Evolutionary conservation across 2,113 vertebrate genomes (phyloP).

Genomic region (Helogale parvula): DNA sequence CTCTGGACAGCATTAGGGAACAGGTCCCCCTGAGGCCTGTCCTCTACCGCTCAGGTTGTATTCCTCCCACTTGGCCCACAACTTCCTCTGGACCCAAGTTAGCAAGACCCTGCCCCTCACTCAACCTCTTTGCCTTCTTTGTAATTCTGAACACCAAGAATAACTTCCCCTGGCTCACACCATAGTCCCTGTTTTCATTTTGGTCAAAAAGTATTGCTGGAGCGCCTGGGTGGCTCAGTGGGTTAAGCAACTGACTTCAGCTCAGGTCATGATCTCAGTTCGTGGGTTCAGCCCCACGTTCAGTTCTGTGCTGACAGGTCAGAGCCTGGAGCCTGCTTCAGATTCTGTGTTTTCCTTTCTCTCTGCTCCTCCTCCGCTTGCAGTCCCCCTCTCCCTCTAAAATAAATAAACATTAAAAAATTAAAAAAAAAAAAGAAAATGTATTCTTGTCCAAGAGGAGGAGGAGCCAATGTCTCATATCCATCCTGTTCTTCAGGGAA

Average conservation of each 20-base stretch:
- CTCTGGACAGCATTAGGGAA: background rate
- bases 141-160: background rate
- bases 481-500: background rate
- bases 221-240: too few species aligned
- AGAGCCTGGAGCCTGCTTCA: too few species aligned
- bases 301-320: too few species aligned
- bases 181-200: background rate
- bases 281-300: too few species aligned
- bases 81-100: background rate
- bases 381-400: too few species aligned
- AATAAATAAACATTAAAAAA: too few species aligned
- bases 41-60: background rate
- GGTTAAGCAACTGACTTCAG: too few species aligned
- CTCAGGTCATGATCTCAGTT: too few species aligned
- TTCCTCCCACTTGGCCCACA: background rate
- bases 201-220: background rate
- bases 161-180: background rate
- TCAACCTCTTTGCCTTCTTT: background rate
- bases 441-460: background rate
- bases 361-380: too few species aligned
- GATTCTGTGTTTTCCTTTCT: too few species aligned
- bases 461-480: background rate
- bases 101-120: background rate
- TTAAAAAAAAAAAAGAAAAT: background rate
- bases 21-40: background rate